These are phyloP conservation scores for Oxyruncus cristatus DNA, from an alignment of 2,113 vertebrate genomes.

Conservation along the genomic window DNA sequence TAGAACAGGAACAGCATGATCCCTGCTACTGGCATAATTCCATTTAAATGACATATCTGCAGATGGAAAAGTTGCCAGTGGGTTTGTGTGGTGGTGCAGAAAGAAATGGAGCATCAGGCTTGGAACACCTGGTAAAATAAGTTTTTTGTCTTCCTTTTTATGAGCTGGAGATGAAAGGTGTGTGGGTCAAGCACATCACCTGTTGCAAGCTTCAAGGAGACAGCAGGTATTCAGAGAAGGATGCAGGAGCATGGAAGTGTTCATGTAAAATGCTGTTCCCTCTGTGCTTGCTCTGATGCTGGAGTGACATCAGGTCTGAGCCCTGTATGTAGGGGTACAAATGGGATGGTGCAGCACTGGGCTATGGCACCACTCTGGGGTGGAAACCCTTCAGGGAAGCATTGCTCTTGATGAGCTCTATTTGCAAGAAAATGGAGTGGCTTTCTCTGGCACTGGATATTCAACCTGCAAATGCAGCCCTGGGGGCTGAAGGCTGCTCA, in stretches of 20 bases:
- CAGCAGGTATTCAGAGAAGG: not conserved
- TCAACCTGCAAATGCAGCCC: not conserved
- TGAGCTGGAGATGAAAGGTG: not conserved
- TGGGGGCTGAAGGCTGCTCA: not conserved
- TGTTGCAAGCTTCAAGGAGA: not conserved
- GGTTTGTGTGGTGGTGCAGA: not conserved
- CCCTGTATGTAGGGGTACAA: not conserved
- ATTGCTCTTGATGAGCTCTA: not conserved
- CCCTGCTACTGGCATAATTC: slow-evolving; percentile 30
- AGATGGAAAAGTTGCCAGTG: not conserved
- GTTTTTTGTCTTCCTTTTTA: not conserved
- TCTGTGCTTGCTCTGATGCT: not conserved
- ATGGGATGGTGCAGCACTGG: not conserved
- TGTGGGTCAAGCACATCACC: not conserved
- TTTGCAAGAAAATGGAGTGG: not conserved
- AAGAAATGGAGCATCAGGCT: not conserved
- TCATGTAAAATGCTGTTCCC: not conserved
- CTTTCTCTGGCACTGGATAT: not conserved
- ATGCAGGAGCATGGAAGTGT: not conserved
- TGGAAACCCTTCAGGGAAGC: not conserved
- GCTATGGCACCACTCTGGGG: not conserved
- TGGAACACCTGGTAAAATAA: not conserved
- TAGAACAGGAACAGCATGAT: slow-evolving; percentile 26
- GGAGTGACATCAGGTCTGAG: not conserved
- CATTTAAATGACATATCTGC: slow-evolving; percentile 31